Conservation (phyloP, 2,113 vertebrate species). For the Cyrtonyx montezumae region DNA sequence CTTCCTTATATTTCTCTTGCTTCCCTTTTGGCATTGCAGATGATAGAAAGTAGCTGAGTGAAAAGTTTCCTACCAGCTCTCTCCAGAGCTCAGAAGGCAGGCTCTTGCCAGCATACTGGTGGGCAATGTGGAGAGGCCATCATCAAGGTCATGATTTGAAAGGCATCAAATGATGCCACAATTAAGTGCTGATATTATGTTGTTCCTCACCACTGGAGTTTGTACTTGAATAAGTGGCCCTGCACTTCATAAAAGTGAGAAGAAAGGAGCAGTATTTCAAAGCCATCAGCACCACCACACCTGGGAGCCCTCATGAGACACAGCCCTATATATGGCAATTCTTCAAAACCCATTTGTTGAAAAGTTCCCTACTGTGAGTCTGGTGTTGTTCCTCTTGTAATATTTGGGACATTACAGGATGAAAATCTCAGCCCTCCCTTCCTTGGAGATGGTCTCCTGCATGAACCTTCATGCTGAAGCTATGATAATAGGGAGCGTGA, state of each 20-base stretch:
- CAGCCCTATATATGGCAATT: neutral
- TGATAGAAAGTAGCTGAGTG: conserved; percentile 3
- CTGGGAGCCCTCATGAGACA: neutral
- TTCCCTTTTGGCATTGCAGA: conserved; percentile 36
- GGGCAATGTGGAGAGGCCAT: neutral
- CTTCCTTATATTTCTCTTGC: conserved; percentile 58
- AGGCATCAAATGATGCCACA: neutral
- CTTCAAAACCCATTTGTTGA: neutral
- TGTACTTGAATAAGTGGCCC: neutral
- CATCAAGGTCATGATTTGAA: neutral
- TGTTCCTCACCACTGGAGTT: neutral
- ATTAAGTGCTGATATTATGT: neutral
- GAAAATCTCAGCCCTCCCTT: neutral
- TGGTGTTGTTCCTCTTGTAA: neutral
- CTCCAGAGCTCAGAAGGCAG: neutral
- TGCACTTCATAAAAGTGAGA: neutral
- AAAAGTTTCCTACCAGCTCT: conserved; percentile 33
- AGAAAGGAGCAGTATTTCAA: neutral
- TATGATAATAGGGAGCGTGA: fast-evolving
- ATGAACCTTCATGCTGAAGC: neutral
- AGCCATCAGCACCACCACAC: neutral
- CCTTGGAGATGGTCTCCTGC: neutral
- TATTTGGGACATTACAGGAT: neutral
- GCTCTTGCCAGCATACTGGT: neutral
- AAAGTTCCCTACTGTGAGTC: neutral